Evolutionary conservation across 2,888 invertebrate genomes (phyloP).

Genomic region (Uloborus plumipes): DNA sequence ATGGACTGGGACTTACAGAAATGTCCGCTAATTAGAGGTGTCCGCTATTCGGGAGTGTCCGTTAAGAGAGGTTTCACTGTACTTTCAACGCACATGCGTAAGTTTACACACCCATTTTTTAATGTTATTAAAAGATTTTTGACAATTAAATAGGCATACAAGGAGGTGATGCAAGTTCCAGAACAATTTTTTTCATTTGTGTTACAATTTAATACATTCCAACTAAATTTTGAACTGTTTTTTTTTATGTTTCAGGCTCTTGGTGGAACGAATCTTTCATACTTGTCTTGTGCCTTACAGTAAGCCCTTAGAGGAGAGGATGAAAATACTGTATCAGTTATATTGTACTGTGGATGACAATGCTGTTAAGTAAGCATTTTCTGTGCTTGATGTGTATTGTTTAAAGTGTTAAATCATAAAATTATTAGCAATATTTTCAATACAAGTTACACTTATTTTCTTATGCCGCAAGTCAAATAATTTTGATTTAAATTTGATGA

Average conservation of each 20-base stretch:
- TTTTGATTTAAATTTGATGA: no score
- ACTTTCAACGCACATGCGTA: no score
- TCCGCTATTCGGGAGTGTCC: no score
- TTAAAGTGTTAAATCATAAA: neutral
- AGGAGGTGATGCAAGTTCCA: no score
- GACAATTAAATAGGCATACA: no score
- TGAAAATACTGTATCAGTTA: slow-evolving; percentile 92
- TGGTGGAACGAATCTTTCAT: slow-evolving; percentile 92
- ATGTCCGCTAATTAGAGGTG: no score
- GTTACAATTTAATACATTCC: neutral
- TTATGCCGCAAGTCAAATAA: no score
- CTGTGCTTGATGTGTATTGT: neutral
- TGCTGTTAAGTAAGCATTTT: slow-evolving; percentile 80
- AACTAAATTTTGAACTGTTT: neutral
- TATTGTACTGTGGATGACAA: slow-evolving; percentile 94
- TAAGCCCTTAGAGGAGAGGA: slow-evolving; percentile 84
- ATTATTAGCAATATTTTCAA: neutral
- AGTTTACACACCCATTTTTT: no score
- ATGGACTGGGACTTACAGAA: no score
- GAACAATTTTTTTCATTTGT: neutral
- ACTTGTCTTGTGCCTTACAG: slow-evolving; percentile 96
- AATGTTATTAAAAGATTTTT: no score
- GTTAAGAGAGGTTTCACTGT: no score
- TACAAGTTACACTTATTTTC: neutral
- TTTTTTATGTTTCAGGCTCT: slow-evolving; percentile 73